phyloP scores from a whole-genome alignment of 1,140 invertebrate species.

The Halotydeus destructor region DNA sequence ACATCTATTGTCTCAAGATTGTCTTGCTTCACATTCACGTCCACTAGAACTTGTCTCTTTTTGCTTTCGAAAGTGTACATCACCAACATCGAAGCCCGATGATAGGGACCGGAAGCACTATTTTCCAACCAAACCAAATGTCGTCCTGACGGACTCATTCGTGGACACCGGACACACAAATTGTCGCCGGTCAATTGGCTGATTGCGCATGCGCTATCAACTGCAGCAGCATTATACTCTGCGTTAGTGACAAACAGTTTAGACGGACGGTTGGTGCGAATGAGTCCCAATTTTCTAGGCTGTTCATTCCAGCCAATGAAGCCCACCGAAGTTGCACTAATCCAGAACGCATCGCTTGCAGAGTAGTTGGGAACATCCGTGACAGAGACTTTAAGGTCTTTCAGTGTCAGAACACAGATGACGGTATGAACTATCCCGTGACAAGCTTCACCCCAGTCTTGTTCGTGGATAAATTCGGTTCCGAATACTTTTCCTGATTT shows the following conservation, averaged over 20 bases:
- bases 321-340: conserved; percentile 41
- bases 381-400: too few species aligned
- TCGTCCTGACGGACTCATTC: conserved; percentile 25
- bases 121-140: conserved; percentile 28
- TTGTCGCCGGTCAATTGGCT: conserved; percentile 14
- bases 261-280: conserved; percentile 22
- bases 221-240: conserved; percentile 14
- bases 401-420: too few species aligned
- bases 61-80: conserved; percentile 4
- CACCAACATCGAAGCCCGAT: conserved; percentile 19
- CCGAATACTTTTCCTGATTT: too few species aligned
- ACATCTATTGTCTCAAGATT: not conserved
- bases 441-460: too few species aligned
- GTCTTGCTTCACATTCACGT: not conserved
- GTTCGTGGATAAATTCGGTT: too few species aligned
- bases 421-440: too few species aligned
- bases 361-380: too few species aligned
- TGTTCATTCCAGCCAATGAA: conserved; percentile 51
- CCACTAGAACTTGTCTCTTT: not conserved
- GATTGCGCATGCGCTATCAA: too few species aligned
- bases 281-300: conserved; percentile 50
- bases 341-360: conserved; percentile 43
- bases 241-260: conserved; percentile 12
- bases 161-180: conserved; percentile 19
- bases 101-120: conserved; percentile 28